Base-by-base conservation (phyloP, 2,888 invertebrate genomes). In the Eupithecia insigniata region DNA sequence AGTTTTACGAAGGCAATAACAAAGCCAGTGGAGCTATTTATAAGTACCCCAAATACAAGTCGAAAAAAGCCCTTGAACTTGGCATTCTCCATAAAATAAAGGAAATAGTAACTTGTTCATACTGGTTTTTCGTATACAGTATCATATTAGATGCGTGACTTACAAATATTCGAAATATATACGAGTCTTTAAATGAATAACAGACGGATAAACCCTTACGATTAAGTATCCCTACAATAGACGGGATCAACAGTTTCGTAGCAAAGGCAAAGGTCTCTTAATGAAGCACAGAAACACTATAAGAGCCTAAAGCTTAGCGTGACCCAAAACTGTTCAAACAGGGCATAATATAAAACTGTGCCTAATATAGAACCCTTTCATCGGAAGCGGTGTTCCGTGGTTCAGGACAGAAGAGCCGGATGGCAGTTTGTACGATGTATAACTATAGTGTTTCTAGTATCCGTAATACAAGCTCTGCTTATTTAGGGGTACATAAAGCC, bases 271-370 rank as follows among this genome's bases (percentile, higher is more conserved):
- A 69, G 66, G 65, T 26, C n/a, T 51, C 14, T n/a, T 28, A 68
- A n/a, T 70, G 58, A 46, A 28, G 58, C 67, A 34, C 67, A 64
- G 34, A 60, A 62, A 55, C 61, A 67, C 58, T 71, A 71, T 61
- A 72, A 74, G 46, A 67, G 62, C 65, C 30, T 65, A 69, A 66
- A 72, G 68, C 62, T 79, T 76, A 71, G 69, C 73, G 78, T 81
- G 81, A 81, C 83, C 83, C 78, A 78, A 79, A 82, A 82, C 81
- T 78, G 79, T 78, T 80, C 72, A 71, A 66, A 69, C 72, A 74
- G 72, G 78, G 77, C 79, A 73, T 71, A 78, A 36, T 22, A 62
- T 34, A 62, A 36, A 62, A 34, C 12, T 32, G 67, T 71, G 62
- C 73, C 74, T 64, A 80, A 80, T 78, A 82, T 81, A 81, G 70